Evolutionary conservation across 2,113 vertebrate species (phyloP).

Genomic region (Tetrax tetrax): DNA sequence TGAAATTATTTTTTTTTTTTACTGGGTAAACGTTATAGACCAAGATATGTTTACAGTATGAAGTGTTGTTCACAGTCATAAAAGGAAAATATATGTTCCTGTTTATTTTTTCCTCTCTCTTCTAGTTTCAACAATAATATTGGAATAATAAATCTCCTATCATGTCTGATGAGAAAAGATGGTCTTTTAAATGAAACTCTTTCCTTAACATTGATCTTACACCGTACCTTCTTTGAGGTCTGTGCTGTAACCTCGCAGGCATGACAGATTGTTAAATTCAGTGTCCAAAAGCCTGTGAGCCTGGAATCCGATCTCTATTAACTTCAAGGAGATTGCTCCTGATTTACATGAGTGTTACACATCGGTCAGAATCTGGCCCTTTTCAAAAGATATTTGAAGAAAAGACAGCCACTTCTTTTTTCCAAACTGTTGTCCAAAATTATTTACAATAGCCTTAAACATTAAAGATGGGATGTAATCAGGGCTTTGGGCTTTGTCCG

Average conservation of each 20-base stretch:
- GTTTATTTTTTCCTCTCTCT: constrained; percentile 49
- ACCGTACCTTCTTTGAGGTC: constrained; percentile 17
- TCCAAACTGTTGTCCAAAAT: background rate
- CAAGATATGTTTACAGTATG: constrained; percentile 65
- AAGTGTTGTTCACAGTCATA: constrained; percentile 56
- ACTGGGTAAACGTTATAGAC: constrained; percentile 61
- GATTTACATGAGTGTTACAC: constrained; percentile 6
- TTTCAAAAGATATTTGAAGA: background rate
- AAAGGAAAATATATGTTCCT: constrained; percentile 56
- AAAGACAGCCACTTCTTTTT: background rate
- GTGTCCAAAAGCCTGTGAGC: constrained; percentile 5
- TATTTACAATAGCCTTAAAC: background rate
- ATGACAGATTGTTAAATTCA: constrained; percentile 60
- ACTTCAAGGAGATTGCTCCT: constrained; percentile 22
- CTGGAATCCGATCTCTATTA: constrained; percentile 49
- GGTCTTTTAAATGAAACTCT: constrained; percentile 57
- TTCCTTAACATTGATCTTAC: constrained; percentile 56
- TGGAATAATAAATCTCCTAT: constrained; percentile 70
- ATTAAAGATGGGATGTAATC: background rate
- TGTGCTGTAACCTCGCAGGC: constrained; percentile 29
- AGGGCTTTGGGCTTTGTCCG: background rate
- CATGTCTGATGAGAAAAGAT: constrained; percentile 65
- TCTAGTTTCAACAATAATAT: constrained; percentile 45
- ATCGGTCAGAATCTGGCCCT: background rate
- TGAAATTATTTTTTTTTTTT: constrained; percentile 67